phyloP scores from a whole-genome alignment of 2,888 invertebrate genomes.

The Tetragonula carbonaria region DNA sequence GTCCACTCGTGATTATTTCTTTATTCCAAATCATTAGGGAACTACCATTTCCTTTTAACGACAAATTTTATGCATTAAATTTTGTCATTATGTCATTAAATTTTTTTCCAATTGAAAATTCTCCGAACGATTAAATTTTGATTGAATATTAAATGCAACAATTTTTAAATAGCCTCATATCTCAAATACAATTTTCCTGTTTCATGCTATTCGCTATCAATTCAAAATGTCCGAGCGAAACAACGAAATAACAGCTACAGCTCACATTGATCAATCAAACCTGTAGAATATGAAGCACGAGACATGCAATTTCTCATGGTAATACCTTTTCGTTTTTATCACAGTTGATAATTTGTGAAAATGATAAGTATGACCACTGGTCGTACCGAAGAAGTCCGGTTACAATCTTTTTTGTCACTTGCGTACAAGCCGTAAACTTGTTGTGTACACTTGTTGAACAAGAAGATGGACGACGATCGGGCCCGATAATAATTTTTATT shows the following conservation, averaged over 20 bases:
- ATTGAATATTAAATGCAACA: background rate
- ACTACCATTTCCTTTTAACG: background rate
- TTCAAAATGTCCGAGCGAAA: too few relatives aligned
- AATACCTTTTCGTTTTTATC: background rate
- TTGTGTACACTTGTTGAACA: conserved; percentile 15
- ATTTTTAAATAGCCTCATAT: background rate
- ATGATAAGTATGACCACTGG: background rate
- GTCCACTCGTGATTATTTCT: too few relatives aligned
- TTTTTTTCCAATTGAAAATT: background rate
- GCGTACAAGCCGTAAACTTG: background rate
- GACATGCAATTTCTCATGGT: background rate
- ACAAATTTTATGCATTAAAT: conserved; percentile 1
- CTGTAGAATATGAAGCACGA: conserved; percentile 2
- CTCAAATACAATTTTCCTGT: background rate
- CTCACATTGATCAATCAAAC: background rate
- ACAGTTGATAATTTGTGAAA: background rate
- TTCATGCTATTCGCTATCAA: background rate
- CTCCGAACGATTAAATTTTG: conserved; percentile 1
- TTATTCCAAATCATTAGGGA: background rate
- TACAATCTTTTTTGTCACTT: conserved; percentile 50
- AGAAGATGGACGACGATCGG: conserved; percentile 29
- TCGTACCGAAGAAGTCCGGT: background rate
- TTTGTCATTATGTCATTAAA: too few relatives aligned
- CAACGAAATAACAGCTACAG: background rate
- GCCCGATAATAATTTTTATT: conserved; percentile 60